phyloP scores from a whole-genome alignment of 2,797 vertebrate species.

The Dermochelys coriacea region DNA sequence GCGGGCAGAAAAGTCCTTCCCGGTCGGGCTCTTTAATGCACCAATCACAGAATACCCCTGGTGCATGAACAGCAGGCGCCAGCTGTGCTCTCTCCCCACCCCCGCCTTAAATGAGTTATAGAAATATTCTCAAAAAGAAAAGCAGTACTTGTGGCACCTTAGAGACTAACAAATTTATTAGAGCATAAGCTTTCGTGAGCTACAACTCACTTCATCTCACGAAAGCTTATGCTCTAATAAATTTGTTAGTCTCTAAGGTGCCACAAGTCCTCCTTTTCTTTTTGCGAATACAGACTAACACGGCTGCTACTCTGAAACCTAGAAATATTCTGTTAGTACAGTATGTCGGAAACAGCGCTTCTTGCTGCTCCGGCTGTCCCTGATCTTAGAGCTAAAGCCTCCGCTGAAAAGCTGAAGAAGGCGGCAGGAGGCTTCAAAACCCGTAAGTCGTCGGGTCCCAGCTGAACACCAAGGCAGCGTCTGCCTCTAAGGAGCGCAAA shows the following conservation, averaged over 20 bases:
- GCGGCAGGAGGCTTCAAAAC: conserved; percentile 80
- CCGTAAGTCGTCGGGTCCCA: conserved; percentile 75
- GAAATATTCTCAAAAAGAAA: not conserved
- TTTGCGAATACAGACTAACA: no score
- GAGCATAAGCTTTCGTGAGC: no score
- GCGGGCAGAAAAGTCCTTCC: conserved; percentile 52
- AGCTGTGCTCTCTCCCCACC: accelerated
- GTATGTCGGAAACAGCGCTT: conserved; percentile 67
- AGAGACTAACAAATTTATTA: no score
- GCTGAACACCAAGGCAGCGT: conserved; percentile 38
- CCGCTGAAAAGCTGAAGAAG: conserved; percentile 44
- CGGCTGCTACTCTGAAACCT: no score
- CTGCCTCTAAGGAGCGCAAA: no score
- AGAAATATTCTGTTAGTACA: not conserved
- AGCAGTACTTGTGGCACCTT: no score
- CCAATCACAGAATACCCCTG: conserved; percentile 74
- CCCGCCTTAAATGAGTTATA: no score
- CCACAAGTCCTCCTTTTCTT: no score
- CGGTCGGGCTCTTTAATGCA: conserved; percentile 75
- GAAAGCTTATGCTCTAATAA: no score
- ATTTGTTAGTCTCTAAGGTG: no score
- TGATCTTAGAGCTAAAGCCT: conserved; percentile 56
- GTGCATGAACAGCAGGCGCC: conserved; percentile 72
- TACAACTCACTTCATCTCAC: no score
- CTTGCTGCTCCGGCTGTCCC: conserved; percentile 32